These are phyloP conservation scores for Lucilia sericata DNA, from an alignment of 1,140 invertebrate species.

Conservation along the genomic window DNA sequence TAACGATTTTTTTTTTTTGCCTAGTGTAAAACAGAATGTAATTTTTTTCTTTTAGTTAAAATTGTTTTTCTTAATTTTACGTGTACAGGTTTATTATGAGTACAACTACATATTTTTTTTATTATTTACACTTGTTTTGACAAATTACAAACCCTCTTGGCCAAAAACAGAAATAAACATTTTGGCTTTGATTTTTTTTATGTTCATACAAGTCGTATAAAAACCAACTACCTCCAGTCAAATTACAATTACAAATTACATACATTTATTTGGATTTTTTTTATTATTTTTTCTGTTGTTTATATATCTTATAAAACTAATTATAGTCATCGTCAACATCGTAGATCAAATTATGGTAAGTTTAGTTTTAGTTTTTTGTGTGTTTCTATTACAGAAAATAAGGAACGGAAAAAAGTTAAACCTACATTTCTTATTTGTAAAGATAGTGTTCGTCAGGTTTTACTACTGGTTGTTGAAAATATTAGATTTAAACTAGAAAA, in stretches of 20 bases:
- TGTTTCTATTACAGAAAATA: not conserved
- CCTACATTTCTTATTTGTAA: constrained; percentile 27
- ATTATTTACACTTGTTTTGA: not conserved
- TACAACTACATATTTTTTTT: not conserved
- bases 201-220: not conserved
- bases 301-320: constrained; percentile 30
- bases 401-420: not conserved
- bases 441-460: not conserved
- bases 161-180: no score
- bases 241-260: constrained; percentile 24
- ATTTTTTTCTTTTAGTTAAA: no score
- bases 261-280: not conserved
- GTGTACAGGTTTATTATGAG: not conserved
- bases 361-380: not conserved
- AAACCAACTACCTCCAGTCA: not conserved
- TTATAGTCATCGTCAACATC: constrained; percentile 19
- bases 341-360: constrained; percentile 30
- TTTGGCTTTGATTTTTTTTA: not conserved
- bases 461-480: not conserved
- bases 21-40: no score
- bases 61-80: no score
- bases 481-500: not conserved
- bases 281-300: not conserved
- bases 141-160: not conserved
- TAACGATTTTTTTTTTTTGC: no score